Base-by-base conservation (phyloP, 2,113 vertebrate genomes). In the Pycnonotus jocosus region DNA sequence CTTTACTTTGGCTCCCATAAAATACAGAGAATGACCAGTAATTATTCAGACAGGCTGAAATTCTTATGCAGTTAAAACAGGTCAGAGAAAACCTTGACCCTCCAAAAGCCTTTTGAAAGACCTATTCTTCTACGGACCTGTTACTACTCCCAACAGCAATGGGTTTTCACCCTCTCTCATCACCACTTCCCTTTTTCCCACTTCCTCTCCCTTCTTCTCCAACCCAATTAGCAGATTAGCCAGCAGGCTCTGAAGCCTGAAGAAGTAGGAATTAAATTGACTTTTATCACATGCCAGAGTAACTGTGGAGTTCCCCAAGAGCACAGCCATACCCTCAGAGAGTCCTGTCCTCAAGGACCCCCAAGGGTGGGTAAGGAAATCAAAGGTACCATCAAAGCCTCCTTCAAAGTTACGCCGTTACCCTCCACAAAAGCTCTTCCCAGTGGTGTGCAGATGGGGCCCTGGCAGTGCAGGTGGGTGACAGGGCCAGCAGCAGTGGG, bases 161-260 rank as follows among this genome's bases (percentile, higher is more conserved):
- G 57, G 57, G 28, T 58, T 95, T 94, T 64, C 56, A 56, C 56
- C 40, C 42, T 71, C 40, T 81, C 64, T 83, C 60, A 69, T 94
- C 72, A 53, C 11, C n/a, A 37, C 28, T 83, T 64, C 44, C 12
- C 15, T 90, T 88, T 90, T 77, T 78, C 21, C 56, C n/a, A 69
- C 50, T 87, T 86, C n/a, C 44, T 82, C 51, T 77, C 27, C 9
- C 0, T 33, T 12, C 83, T 91, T 74, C 85, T 89, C n/a, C 64
- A 86, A n/a, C 65, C 45, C 91, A 95, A 84, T 97, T 96, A 97
- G 35, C 81, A 94, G 48, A 93, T 91, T 92, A 93, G n/a, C 73
- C 84, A 93, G 88, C 65, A 95, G 90, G 79, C 47, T 70, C 71
- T 24, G 86, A 53, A 92, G 65, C 51, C 60, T 89, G 53, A 93